Evolutionary conservation across 2,797 vertebrate genomes (phyloP).

Genomic region (Platyrinchus mystaceus): DNA sequence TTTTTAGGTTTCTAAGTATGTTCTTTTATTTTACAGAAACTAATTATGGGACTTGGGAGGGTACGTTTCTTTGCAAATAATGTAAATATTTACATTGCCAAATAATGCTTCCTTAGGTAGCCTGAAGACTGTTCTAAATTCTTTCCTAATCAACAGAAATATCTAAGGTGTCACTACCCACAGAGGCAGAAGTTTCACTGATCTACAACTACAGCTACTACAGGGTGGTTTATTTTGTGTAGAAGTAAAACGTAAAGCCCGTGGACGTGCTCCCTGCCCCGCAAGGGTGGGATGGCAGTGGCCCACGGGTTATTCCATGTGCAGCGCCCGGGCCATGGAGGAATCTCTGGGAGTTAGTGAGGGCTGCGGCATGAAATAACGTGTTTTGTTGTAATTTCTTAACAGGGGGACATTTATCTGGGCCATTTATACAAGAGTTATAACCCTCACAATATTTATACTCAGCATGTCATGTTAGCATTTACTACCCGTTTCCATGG

Average conservation of each 20-base stretch:
- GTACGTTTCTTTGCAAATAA: not conserved
- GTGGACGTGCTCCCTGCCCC: fast-evolving
- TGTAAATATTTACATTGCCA: not conserved
- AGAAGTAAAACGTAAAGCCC: not conserved
- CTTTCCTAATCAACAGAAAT: not conserved
- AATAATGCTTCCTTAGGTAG: not conserved
- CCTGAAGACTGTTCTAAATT: not conserved
- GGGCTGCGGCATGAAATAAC: slow-evolving; percentile 20
- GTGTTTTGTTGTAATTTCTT: slow-evolving; percentile 54
- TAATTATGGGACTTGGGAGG: not conserved
- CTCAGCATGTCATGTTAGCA: slow-evolving; percentile 68
- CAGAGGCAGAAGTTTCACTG: not conserved
- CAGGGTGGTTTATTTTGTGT: not conserved
- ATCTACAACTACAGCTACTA: not conserved
- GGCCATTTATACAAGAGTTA: slow-evolving; percentile 62
- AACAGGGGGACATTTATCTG: slow-evolving; percentile 51
- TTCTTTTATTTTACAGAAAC: not conserved
- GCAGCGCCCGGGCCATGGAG: fast-evolving
- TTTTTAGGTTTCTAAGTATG: not conserved
- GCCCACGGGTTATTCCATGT: not conserved
- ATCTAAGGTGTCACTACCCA: not conserved
- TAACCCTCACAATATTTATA: slow-evolving; percentile 71
- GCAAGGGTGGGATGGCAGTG: not conserved
- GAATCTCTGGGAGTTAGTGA: not conserved
- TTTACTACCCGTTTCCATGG: slow-evolving; percentile 80